phyloP scores from a whole-genome alignment of 2,797 vertebrate genomes.

The Anomalospiza imberbis region DNA sequence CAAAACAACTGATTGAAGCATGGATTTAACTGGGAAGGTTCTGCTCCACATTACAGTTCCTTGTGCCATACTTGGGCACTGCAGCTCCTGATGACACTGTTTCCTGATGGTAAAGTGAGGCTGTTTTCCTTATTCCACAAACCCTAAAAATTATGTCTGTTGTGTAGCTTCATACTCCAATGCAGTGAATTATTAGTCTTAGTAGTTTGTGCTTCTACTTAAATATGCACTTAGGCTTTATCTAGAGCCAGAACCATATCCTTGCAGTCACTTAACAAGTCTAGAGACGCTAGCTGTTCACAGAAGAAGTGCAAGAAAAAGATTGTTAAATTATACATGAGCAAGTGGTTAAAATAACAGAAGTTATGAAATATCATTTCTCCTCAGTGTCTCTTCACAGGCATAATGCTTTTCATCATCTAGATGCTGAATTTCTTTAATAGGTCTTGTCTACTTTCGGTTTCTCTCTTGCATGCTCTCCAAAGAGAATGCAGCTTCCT shows the following conservation, averaged over 20 bases:
- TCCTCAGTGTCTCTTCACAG: neutral
- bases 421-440: neutral
- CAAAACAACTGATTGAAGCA: neutral
- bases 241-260: neutral
- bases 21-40: neutral
- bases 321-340: conserved; percentile 22
- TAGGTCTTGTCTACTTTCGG: neutral
- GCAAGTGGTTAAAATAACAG: conserved; percentile 22
- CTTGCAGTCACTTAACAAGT: neutral
- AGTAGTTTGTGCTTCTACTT: neutral
- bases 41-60: neutral
- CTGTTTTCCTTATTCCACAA: neutral
- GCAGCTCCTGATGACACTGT: neutral
- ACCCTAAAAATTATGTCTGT: neutral
- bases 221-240: neutral
- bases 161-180: neutral
- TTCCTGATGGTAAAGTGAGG: neutral
- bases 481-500: neutral
- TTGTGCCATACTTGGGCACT: neutral
- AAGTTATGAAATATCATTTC: conserved; percentile 24
- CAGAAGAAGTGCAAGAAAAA: neutral
- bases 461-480: neutral
- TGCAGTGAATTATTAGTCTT: neutral
- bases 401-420: neutral
- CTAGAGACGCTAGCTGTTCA: neutral